Evolutionary conservation across 2,797 vertebrate species (phyloP), one percentile per base, ranked within the genome.

Genomic region (Ptychobarbus kaznakovi): DNA sequence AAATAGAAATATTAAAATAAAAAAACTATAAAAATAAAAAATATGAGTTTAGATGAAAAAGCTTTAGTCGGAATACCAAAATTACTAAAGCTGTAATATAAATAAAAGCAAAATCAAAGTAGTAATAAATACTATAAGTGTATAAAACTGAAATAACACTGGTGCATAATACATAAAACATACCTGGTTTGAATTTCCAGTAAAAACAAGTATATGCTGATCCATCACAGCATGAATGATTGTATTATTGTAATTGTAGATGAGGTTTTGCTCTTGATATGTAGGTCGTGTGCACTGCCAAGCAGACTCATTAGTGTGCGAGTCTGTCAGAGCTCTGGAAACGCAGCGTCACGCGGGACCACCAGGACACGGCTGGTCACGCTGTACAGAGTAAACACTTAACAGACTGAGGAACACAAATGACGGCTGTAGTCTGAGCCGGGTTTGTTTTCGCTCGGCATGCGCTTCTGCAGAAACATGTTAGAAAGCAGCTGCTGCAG

Each of bases 321-420:
- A 28, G 81, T 76, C 20, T 76, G 58, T 58, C 25, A 46, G 46
- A 51, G 65, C 40, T 77, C 80, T 75, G 70, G 38, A 82, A 63
- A 42, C 8, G 40, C 40, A 40, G 40, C 7, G 8, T 8, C 40
- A 42, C 35, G 2, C 15, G 35, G 61, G 66, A 70, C 69, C 66
- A 42, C 49, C 49, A 20, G 78, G 83, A 80, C 85, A 82, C 66
- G 69, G 77, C 10, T 51, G 4, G 46, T 66, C 49, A 42, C 28
- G 72, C 38, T 25, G 12, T 32, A 44, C 3, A 51, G 56, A 18
- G 25, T 74, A 83, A 84, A 81, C 83, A 68, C 79, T 88, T 82
- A 83, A 84, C 83, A 53, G n/a, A 72, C 46, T 20, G 35, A 28
- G 25, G 51, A 51, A 38, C 42, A 25, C 42, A 80, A 79, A 80